Conservation (phyloP, 2,888 invertebrate genomes). For the Apodemia zela region DNA sequence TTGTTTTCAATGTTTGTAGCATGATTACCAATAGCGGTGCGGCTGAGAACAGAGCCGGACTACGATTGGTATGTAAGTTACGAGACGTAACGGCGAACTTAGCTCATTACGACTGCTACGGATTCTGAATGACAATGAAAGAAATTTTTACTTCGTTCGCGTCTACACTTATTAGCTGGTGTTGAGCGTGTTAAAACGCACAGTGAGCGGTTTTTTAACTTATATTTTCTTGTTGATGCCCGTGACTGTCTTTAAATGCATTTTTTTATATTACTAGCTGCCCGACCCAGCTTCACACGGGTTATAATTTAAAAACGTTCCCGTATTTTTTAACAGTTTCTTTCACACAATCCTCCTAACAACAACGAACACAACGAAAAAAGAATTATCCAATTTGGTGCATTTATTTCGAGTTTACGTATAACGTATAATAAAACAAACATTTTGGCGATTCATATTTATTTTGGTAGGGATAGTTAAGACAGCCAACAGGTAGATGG, state of each 20-base stretch:
- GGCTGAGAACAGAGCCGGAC: slow-evolving; percentile 39
- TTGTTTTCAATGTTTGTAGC: slow-evolving; percentile 58
- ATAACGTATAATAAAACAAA: no score
- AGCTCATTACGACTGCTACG: slow-evolving; percentile 75
- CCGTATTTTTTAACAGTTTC: no score
- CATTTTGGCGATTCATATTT: no score
- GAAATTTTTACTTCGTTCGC: slow-evolving; percentile 70
- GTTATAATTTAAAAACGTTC: no score
- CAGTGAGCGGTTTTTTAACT: slow-evolving; percentile 36
- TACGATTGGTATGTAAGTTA: slow-evolving; percentile 77
- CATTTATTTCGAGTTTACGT: no score
- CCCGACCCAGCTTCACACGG: no score
- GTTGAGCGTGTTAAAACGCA: slow-evolving; percentile 53
- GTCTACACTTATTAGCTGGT: slow-evolving; percentile 59
- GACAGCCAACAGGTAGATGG: no score
- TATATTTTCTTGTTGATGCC: slow-evolving; percentile 35
- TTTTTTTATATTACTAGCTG: no score
- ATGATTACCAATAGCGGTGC: slow-evolving; percentile 59
- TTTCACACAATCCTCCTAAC: no score
- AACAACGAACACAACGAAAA: no score
- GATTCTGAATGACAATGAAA: slow-evolving; percentile 67
- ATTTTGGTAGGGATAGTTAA: no score
- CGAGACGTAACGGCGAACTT: slow-evolving; percentile 75
- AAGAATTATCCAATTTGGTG: no score
- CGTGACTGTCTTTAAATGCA: neutral